Percentiles rank a stretch among this genome's conserved stretches.
phyloP scores from a whole-genome alignment of 2,888 invertebrate genomes.

The Galerucella pusilla region DNA sequence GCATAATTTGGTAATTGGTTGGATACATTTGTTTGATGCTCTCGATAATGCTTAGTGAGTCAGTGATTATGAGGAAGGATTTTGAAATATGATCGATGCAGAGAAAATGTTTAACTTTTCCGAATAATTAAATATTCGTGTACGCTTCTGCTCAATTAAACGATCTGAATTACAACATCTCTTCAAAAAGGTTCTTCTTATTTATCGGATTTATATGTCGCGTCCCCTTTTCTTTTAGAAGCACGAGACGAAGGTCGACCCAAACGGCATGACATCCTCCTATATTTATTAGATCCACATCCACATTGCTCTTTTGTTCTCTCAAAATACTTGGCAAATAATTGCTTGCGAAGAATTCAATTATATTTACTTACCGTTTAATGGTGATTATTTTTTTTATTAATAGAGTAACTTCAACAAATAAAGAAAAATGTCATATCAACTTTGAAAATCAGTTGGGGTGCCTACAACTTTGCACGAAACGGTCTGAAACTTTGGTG shows the following conservation, averaged over 20 bases:
- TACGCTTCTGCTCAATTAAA: slow-evolving; percentile 9
- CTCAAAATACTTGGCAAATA: slow-evolving; percentile 45
- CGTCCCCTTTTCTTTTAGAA: slow-evolving; percentile 9
- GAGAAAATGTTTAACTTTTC: no score
- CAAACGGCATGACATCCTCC: slow-evolving; percentile 8
- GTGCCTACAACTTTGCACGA: no score
- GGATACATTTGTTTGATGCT: no score
- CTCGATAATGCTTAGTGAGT: no score
- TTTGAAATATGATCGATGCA: no score
- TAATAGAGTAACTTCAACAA: no score
- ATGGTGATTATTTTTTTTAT: neutral
- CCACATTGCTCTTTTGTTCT: slow-evolving; percentile 37
- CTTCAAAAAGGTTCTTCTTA: slow-evolving; percentile 52
- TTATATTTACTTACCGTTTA: slow-evolving; percentile 27
- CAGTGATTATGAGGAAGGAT: no score
- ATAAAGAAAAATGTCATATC: no score
- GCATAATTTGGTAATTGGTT: no score
- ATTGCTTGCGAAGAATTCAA: slow-evolving; percentile 34
- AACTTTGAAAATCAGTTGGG: no score
- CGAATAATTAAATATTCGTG: neutral
- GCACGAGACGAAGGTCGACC: slow-evolving; percentile 13
- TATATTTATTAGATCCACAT: slow-evolving; percentile 44
- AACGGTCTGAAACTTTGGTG: no score
- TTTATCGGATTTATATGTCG: slow-evolving; percentile 52
- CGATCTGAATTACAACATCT: slow-evolving; percentile 42